phyloP scores from a whole-genome alignment of 2,888 invertebrate species.

The Pyrrhosoma nymphula region DNA sequence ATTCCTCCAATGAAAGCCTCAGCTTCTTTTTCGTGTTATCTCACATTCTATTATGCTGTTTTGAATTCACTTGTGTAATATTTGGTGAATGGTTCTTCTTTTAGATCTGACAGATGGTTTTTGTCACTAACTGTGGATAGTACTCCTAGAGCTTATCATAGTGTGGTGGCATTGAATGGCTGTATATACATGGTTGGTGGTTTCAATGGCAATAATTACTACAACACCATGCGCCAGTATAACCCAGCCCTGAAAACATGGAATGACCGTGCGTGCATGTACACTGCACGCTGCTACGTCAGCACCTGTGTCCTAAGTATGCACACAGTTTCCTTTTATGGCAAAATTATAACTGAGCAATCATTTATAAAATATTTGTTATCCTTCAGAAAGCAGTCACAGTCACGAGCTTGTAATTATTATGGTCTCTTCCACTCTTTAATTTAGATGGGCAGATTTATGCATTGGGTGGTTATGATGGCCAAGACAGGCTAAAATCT shows the following conservation, averaged over 20 bases:
- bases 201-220: slow-evolving; percentile 78
- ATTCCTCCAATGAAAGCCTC: no score
- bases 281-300: slow-evolving; percentile 81
- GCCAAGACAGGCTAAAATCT: slow-evolving; percentile 76
- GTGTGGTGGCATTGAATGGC: slow-evolving; percentile 78
- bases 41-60: no score
- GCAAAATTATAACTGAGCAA: not conserved
- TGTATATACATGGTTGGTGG: slow-evolving; percentile 78
- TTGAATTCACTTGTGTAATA: no score
- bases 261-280: slow-evolving; percentile 78
- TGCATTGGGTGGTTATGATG: slow-evolving; percentile 79
- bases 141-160: slow-evolving; percentile 88
- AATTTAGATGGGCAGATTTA: slow-evolving; percentile 80
- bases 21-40: no score
- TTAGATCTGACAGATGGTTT: slow-evolving; percentile 85
- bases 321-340: slow-evolving; percentile 69
- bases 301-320: slow-evolving; percentile 85
- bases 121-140: slow-evolving; percentile 84
- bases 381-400: no score
- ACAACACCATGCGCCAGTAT: slow-evolving; percentile 76
- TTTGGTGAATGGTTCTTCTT: not conserved
- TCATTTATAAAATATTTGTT: no score
- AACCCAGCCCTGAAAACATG: slow-evolving; percentile 75
- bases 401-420: not conserved
- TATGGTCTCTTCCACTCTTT: not conserved